Evolutionary conservation across 2,888 invertebrate species (phyloP).

Genomic region (Lasioglossum leucozonium): DNA sequence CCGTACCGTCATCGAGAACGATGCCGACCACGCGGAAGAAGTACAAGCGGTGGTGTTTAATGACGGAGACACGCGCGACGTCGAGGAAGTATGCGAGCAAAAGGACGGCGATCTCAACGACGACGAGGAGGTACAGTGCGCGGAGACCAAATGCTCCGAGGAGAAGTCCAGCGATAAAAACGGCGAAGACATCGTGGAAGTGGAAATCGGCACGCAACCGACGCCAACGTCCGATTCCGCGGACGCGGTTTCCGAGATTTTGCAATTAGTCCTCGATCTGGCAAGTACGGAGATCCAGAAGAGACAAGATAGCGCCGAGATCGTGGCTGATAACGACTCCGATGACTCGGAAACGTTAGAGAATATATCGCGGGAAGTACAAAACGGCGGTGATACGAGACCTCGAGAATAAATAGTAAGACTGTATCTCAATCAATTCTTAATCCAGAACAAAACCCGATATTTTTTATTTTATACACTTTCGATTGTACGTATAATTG

Average conservation of each 20-base stretch:
- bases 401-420: slow-evolving; percentile 71
- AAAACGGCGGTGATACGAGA: slow-evolving; percentile 73
- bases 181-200: neutral
- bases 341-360: slow-evolving; percentile 68
- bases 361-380: slow-evolving; percentile 74
- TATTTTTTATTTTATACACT: neutral
- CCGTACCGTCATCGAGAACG: neutral
- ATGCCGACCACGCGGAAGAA: neutral
- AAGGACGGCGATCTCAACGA: neutral
- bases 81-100: neutral
- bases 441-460: neutral
- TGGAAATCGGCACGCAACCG: neutral
- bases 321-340: slow-evolving; percentile 2
- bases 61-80: neutral
- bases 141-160: neutral
- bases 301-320: slow-evolving; percentile 49
- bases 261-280: slow-evolving; percentile 70
- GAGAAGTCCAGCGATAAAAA: neutral
- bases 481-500: neutral
- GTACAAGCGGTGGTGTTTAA: neutral
- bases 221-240: slow-evolving; percentile 24
- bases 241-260: slow-evolving; percentile 36
- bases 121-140: neutral
- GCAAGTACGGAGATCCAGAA: slow-evolving; percentile 68
- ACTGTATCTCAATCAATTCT: neutral